A percentile compares a stretch with the other conserved stretches of the same genome.
phyloP scores from a whole-genome alignment of 2,797 vertebrate genomes.

The Tapera naevia region DNA sequence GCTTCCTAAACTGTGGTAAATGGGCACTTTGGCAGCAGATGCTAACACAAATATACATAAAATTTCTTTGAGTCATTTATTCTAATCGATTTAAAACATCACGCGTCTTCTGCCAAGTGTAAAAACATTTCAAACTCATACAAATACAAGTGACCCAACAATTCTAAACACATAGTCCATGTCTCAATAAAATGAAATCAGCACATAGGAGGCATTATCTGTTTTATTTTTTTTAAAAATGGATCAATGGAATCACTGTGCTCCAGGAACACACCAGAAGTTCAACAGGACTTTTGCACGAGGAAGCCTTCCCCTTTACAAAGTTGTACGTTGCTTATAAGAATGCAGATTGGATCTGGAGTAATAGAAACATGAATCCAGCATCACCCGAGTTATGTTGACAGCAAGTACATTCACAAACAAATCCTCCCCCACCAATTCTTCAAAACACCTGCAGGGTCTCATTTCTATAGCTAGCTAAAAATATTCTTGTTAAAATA shows the following conservation, averaged over 20 bases:
- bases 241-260: slow-evolving; percentile 29
- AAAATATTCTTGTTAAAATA: slow-evolving; percentile 66
- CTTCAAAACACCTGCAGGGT: neutral
- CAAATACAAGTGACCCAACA: neutral
- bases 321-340: slow-evolving; percentile 20
- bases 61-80: neutral
- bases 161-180: neutral
- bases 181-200: neutral
- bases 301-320: neutral
- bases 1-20: neutral
- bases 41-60: neutral
- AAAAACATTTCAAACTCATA: neutral
- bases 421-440: neutral
- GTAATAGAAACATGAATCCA: neutral
- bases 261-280: neutral
- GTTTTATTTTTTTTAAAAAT: slow-evolving; percentile 66
- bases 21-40: neutral
- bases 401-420: slow-evolving; percentile 17
- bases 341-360: neutral
- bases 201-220: neutral
- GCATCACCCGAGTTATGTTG: neutral
- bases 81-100: neutral
- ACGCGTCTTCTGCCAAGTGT: neutral
- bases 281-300: neutral
- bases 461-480: slow-evolving; percentile 29